Base-by-base conservation (phyloP, 2,113 vertebrate genomes). In the Ictalurus furcatus region DNA sequence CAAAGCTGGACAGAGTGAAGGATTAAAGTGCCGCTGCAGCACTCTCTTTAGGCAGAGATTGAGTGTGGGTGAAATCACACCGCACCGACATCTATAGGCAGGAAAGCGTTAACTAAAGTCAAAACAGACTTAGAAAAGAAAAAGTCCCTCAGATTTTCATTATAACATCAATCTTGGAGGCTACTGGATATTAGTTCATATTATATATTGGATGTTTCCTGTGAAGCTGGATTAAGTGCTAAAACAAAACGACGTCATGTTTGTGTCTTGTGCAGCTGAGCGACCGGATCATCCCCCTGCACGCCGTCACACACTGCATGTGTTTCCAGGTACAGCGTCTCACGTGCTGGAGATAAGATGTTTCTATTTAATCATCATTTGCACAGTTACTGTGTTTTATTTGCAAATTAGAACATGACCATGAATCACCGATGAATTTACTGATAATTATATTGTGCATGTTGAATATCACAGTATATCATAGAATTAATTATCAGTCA, bases 241-340 rank as follows among this genome's bases (percentile, higher is more conserved):
- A 16, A 83, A 84, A 6, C 25, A 23, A 23, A 23, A 21, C 2
- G 0, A n/a, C 87, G 87, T 90, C 9, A 93, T 94, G n/a, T 0
- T 67, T 67, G 25, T 63, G 6, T 0, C 90, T 69, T 92, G 12
- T 44, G 87, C 88, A 71, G 90, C 1, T 11, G 19, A 56, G 65
- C 14, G 8, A 69, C 19, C 12, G 85, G 21, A 90, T 78, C 83
- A 90, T 96, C 88, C 94, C 95, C 1, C 85, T 95, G 88, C 58
- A 88, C 37, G 91, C 92, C 25, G 85, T 96, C 84, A 93, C 93
- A 6, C 88, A 91, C 78, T 96, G 96, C 94, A 92, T 89, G 85
- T 96, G 96, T 92, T 76, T 96, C 44, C 89, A 95, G 96, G 96
- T 96, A 93, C 52, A 84, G 4, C 5, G 52, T 9, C 28, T 23